A percentile compares a stretch with the other conserved stretches of the same genome.
Evolutionary conservation across 2,888 invertebrate genomes (phyloP).

Genomic region (Tenthredo mesomela): DNA sequence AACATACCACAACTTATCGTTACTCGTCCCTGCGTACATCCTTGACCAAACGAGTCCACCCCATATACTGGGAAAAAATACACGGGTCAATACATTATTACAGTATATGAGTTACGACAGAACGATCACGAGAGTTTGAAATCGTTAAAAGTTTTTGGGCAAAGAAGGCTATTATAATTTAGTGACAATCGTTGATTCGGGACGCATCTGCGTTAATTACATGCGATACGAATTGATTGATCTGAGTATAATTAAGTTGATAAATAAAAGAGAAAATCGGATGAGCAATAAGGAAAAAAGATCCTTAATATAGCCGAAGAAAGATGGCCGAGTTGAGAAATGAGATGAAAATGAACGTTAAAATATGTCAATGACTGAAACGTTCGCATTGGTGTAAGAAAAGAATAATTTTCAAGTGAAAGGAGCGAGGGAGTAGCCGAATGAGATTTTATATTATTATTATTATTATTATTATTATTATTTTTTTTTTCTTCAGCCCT

Average conservation of each 20-base stretch:
- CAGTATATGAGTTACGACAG: not conserved
- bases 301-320: not conserved
- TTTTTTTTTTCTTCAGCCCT: not conserved
- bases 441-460: constrained; percentile 10
- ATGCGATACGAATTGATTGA: not conserved
- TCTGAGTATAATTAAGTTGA: not conserved
- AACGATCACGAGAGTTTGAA: not conserved
- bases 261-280: not conserved
- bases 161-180: too few relatives aligned
- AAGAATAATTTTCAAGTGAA: constrained; percentile 22
- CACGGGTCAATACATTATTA: not conserved
- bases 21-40: not conserved
- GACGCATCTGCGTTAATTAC: not conserved
- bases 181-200: too few relatives aligned
- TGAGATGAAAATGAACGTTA: not conserved
- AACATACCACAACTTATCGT: constrained; percentile 20
- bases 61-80: not conserved
- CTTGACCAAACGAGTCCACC: not conserved
- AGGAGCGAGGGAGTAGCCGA: constrained; percentile 1
- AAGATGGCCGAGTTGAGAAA: not conserved
- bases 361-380: not conserved
- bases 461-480: too few relatives aligned
- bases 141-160: not conserved
- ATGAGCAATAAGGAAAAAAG: not conserved
- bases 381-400: not conserved